Percentiles rank a stretch among this genome's conserved stretches.
phyloP scores from a whole-genome alignment of 1,140 invertebrate genomes.

The Drosophila azteca region DNA sequence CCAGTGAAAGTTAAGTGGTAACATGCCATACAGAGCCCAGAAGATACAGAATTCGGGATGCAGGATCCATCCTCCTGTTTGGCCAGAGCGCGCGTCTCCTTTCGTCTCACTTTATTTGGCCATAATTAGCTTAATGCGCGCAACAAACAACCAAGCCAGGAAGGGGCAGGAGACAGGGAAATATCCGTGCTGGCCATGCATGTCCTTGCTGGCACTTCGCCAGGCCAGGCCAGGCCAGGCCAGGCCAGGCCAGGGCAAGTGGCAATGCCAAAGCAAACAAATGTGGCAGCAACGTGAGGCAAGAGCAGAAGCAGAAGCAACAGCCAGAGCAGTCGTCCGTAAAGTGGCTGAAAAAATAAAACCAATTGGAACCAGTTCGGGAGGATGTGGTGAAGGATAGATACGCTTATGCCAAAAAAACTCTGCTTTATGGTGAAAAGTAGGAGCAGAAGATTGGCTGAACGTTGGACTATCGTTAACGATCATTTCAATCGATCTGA shows the following conservation, averaged over 20 bases:
- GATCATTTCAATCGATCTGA: not conserved
- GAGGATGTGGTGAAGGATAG: not conserved
- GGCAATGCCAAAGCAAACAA: constrained; percentile 66
- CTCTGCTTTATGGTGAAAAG: too few species aligned
- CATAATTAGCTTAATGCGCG: constrained; percentile 82
- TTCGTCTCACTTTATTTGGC: constrained; percentile 77
- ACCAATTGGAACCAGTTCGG: not conserved
- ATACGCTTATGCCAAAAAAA: constrained; percentile 10
- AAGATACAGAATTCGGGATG: not conserved
- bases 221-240: constrained; percentile 52
- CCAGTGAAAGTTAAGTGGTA: constrained; percentile 70
- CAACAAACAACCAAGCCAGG: constrained; percentile 66
- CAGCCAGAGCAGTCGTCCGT: constrained; percentile 1
- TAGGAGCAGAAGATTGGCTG: not conserved
- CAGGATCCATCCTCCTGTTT: constrained; percentile 39
- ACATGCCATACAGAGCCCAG: constrained; percentile 33
- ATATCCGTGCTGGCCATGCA: constrained; percentile 40
- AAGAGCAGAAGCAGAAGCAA: constrained; percentile 17
- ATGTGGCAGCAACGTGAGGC: constrained; percentile 43
- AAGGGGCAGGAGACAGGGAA: constrained; percentile 19
- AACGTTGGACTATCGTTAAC: too few species aligned
- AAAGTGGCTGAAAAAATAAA: constrained; percentile 49
- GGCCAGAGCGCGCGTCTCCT: constrained; percentile 59
- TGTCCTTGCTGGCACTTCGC: constrained; percentile 66
- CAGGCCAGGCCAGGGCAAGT: constrained; percentile 50